Conservation (phyloP, 2,113 vertebrate genomes). For the Epinephelus cyanopodus region DNA sequence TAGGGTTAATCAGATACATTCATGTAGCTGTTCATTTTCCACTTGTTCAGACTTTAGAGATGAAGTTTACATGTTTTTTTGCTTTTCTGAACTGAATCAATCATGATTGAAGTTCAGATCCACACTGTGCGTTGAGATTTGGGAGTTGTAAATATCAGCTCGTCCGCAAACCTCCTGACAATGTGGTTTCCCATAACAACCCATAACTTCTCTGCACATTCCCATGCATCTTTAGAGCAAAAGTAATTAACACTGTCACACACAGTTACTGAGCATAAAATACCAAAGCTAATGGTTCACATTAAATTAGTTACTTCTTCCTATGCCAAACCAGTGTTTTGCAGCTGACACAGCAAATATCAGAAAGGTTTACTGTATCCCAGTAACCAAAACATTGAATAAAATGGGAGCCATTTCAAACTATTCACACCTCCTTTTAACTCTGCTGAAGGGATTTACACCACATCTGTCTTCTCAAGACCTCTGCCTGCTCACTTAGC, state of each 20-base stretch:
- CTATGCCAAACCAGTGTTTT: neutral
- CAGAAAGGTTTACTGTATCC: neutral
- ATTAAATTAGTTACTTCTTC: neutral
- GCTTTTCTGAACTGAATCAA: neutral
- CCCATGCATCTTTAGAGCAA: neutral
- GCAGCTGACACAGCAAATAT: neutral
- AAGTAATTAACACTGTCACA: neutral
- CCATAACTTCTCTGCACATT: neutral
- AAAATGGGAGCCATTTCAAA: neutral
- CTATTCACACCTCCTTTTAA: neutral
- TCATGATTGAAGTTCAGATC: neutral
- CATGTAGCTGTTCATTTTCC: neutral
- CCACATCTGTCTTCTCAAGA: neutral
- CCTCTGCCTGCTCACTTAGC: neutral
- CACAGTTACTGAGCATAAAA: neutral
- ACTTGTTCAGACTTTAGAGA: neutral
- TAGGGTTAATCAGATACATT: neutral
- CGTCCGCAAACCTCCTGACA: neutral
- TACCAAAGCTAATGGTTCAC: neutral
- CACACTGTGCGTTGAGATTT: neutral
- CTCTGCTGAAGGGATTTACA: neutral
- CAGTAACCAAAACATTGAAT: neutral
- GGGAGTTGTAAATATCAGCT: neutral
- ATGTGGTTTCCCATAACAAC: neutral
- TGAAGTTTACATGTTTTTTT: neutral